Base-by-base conservation (phyloP, 37 sponge, comb jelly and placozoan species). In the Tethya wilhelma region DNA sequence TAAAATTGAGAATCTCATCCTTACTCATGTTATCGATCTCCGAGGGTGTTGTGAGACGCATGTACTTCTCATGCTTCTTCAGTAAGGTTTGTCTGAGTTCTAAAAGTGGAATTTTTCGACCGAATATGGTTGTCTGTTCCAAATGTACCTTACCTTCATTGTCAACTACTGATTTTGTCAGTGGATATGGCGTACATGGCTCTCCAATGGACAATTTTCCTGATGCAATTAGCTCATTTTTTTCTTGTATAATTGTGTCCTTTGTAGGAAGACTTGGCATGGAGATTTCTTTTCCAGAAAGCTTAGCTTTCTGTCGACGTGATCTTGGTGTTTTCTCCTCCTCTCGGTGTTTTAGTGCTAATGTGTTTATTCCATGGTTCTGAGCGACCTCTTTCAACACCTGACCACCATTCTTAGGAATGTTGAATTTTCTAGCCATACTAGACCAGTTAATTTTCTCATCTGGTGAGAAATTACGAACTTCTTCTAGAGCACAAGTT, bases 21-120 rank as follows among this genome's bases (percentile, higher is more conserved):
- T 37, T 26, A 28, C 23, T 68, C 22, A 42, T 79, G 56, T 68
- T 33, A 68, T 23, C 56, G 20, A 38, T 67, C 36, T 31, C n/a
- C n/a, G n/a, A n/a, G n/a, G n/a, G n/a, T n/a, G n/a, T n/a, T n/a
- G n/a, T 37, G 39, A 79, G 23, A 5, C 58, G 69, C 80, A 79
- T 67, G 29, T 53, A 79, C 26, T 46, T 42, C 58, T 79, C 68
- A 1, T 79, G 69, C n/a, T 67, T 38, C 23, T 68, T 28, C 4
- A 79, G 80, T 46, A 79, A 69, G 20, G 31, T 60, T 41, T 45
- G 22, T 46, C 80, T 67, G 23, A 79, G 28, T 63, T 79, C 80
- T 55, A 34, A 32, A 23, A 79, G 58, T 37, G 80, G 80, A 36
- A 79, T 62, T 29, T 79, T 79, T 46, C 80, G 38, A 37, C 68